Base-by-base conservation (phyloP, 2,113 vertebrate genomes). In the Brienomyrus brachyistius region DNA sequence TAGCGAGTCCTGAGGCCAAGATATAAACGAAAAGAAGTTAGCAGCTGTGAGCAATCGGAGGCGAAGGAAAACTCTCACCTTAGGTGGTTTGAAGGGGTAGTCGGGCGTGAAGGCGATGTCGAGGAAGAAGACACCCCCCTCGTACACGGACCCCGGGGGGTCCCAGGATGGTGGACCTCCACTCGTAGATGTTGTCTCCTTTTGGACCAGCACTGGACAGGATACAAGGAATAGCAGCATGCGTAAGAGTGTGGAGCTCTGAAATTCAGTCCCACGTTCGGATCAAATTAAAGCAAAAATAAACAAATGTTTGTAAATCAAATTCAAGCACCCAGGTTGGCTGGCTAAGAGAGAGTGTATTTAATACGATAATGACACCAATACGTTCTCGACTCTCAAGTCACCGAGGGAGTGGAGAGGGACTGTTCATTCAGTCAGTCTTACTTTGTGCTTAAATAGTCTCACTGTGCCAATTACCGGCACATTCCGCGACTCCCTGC, bases 171-270 rank as follows among this genome's bases (percentile, higher is more conserved):
- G 98, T 99, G 90, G 98, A 99, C 95, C 98, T 97, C 98, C 98
- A 99, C 95, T 99, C 98, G 93, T 99, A 99, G 96, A 99, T 98
- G 96, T 99, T 99, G 96, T 99, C 98, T 96, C 98, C 98, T 97
- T 99, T 99, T 92, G 98, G 98, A 92, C 98, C 98, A 90, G 98
- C 98, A 93, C 98, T 99, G 94, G 91, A 97, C 94, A 93, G 90
- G 91, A 92, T 62, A 50, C 31, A 93, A 51, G 50, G 23, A 56
- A 13, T 1, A 51, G 8, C 48, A 82, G n/a, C 47, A 21, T 9
- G 59, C 1, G 21, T 82, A 43, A 88, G 62, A 7, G 27, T 35
- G 27, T 13, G 17, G 35, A 43, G 17, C 35, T 80, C 35, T 7
- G 74, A 80, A 9, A 48, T 70, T 70, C 3, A 47, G 48, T 15